Base-by-base conservation (phyloP, 2,888 invertebrate species). In the Perizoma affinitatum region DNA sequence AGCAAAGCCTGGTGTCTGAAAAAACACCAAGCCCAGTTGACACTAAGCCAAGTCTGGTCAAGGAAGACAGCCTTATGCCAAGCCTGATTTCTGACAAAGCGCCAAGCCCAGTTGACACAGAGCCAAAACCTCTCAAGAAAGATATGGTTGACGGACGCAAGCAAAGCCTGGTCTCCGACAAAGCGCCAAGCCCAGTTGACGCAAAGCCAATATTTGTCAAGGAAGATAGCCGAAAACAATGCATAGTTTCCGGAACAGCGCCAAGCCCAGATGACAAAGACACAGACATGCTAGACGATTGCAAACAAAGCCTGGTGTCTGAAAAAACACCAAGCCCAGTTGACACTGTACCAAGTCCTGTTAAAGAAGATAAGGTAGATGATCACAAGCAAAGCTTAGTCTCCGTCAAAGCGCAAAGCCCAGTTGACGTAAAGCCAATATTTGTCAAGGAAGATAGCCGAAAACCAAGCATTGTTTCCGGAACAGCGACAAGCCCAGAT, bases 131-230 rank as follows among this genome's bases (percentile, higher is more conserved):
- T 0, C 41, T 44, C 0, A 56, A 66, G 6, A 40, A 7, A 4
- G 65, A 61, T 33, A 35, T n/a, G 10, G 58, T 66, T 5, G 68
- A 67, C n/a, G n/a, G n/a, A n/a, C n/a, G n/a, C n/a, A n/a, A n/a
- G n/a, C n/a, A n/a, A n/a, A n/a, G n/a, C n/a, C n/a, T 59, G 4
- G n/a, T 46, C 6, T 40, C 35, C 33, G 43, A 44, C 5, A 44
- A 44, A n/a, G 5, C 11, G 5, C 11, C 11, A 44, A 59, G 61
- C 11, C 46, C 22, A 5, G 35, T 38, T 22, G 48, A 49, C n/a
- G 45, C 53, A n/a, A 36, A 2, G 4, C 5, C 10, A 36, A 50
- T 8, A 10, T 7, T 35, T 47, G 22, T 6, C 10, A 44, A 48
- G 4, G 44, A 49, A 0, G 42, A 36, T 10, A n/a, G 43, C 0